Conservation (phyloP, 37 sponge, comb jelly and placozoan species). For the Axinella damicornis region DNA sequence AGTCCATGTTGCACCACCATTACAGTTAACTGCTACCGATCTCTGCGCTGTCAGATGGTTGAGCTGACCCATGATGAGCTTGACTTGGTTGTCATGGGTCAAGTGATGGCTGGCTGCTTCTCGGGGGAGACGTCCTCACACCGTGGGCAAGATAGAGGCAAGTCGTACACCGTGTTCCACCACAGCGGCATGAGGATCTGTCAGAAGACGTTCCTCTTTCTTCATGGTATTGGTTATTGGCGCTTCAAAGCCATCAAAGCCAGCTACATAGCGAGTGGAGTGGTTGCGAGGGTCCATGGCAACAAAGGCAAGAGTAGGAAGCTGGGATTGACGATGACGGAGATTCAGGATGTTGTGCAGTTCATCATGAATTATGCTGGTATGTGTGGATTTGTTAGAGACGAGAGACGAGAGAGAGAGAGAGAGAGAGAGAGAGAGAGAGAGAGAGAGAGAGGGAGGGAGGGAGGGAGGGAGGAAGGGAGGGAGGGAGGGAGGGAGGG, state of each 20-base stretch:
- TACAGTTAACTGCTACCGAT: too few species aligned
- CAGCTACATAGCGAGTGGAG: not conserved
- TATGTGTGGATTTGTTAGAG: too few species aligned
- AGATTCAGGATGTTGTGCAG: not conserved
- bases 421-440: not conserved
- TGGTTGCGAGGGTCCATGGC: conserved; percentile 46
- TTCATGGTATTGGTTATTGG: not conserved
- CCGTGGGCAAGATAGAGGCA: conserved; percentile 4
- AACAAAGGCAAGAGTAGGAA: conserved; percentile 7
- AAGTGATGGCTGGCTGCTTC: conserved; percentile 4
- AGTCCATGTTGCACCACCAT: too few species aligned
- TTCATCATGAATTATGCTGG: conserved; percentile 53
- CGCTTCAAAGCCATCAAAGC: too few species aligned
- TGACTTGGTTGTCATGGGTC: conserved; percentile 5
- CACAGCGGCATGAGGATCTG: not conserved
- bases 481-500: too few species aligned
- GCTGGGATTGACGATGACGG: not conserved
- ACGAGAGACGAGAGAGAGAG: not conserved
- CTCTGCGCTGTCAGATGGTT: not conserved
- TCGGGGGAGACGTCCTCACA: not conserved
- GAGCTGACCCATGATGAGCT: not conserved
- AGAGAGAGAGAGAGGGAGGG: too few species aligned
- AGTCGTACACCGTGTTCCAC: not conserved
- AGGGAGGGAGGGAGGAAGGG: too few species aligned
- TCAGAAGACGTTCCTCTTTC: conserved; percentile 7